Evolutionary conservation across 2,888 invertebrate genomes (phyloP), one percentile per base, ranked within the genome.

Genomic region (Margaritifera margaritifera): DNA sequence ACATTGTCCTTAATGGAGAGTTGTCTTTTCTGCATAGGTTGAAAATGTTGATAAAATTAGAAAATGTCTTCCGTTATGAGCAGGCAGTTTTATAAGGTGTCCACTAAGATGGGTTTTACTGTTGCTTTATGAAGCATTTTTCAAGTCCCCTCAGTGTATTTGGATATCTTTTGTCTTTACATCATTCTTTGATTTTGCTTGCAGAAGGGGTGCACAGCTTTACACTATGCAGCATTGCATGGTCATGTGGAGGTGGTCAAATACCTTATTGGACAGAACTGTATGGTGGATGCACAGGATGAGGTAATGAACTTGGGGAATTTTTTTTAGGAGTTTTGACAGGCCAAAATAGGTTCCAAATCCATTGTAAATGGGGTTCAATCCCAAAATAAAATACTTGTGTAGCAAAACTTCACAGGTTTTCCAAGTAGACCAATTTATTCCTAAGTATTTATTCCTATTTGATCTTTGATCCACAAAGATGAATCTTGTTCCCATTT

Each of bases 201-300:
- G 50, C 79, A 90, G 90, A 90, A 92, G 80, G 92, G 87, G 72
- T 90, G 92, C 84, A 91, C 91, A 69, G 91, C 92, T 2, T 87
- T 93, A 54, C 91, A 92, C 79, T 88, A 91, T 78, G 92, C 92
- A 55, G 91, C 92, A n/a, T 90, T 91, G 57, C 91, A 90, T 75
- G 92, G 92, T 27, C 91, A 91, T 78, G 84, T 89, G n/a, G 91
- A 91, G 51, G 89, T 90, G 27, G 91, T 91, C 65, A 89, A 90
- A 71, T 87, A 91, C 62, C 88, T 92, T 67, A 79, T 92, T 51
- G 88, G 90, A 64, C 89, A 89, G 58, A 92, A 92, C 24, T 90
- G 90, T 83, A 90, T 91, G 76, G 89, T 92, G 74, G 91, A 92
- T 83, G 87, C 88, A 52, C 88, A 90, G 58, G 92, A 92, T 81